phyloP scores from a whole-genome alignment of 2,113 vertebrate genomes.

The Oncorhynchus mykiss region DNA sequence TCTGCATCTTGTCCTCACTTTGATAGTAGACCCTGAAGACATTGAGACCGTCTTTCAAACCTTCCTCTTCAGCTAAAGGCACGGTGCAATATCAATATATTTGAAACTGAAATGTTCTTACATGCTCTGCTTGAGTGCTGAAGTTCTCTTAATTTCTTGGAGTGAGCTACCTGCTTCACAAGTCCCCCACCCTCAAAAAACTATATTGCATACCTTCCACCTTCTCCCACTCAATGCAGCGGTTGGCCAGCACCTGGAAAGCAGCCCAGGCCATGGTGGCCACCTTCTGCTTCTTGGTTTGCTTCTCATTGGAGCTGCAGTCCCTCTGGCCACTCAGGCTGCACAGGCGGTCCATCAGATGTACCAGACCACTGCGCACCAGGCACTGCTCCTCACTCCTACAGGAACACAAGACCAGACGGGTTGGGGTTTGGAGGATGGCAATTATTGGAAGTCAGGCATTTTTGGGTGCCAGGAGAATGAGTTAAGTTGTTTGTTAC shows the following conservation, averaged over 20 bases:
- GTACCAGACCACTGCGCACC: conserved; percentile 94
- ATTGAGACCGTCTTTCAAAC: not conserved
- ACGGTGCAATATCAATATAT: no score
- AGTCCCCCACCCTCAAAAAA: no score
- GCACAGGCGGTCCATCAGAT: conserved; percentile 94
- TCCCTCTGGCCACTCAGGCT: conserved; percentile 94
- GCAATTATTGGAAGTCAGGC: no score
- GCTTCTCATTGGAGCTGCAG: conserved; percentile 92
- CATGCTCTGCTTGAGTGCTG: no score
- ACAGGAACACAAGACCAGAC: not conserved
- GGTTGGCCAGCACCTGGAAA: conserved; percentile 96
- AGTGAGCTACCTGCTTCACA: not conserved
- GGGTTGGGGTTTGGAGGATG: not conserved
- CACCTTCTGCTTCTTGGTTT: conserved; percentile 96
- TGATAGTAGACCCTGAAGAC: not conserved
- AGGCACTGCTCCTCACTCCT: conserved; percentile 98
- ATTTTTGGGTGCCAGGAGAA: no score
- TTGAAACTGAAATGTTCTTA: no score
- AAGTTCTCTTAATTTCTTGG: not conserved
- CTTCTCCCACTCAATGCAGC: conserved; percentile 98
- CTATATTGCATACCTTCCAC: conserved; percentile 83
- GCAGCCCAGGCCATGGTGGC: conserved; percentile 99
- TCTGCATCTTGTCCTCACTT: not conserved
- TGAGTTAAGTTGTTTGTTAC: no score
- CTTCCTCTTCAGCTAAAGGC: not conserved